phyloP scores from a whole-genome alignment of 2,888 invertebrate species.

The Campoletis raptor region DNA sequence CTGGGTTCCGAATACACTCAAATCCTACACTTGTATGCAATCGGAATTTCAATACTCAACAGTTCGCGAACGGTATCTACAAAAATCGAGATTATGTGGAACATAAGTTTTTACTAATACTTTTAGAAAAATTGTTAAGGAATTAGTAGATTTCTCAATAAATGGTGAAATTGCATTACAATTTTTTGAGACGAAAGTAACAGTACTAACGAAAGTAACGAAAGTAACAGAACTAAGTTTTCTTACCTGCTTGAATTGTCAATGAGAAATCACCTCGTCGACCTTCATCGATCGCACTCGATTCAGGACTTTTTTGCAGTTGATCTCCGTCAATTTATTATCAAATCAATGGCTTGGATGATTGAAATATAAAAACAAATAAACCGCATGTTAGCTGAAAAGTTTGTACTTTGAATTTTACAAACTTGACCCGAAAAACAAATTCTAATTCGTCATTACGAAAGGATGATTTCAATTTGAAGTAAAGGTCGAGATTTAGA shows the following conservation, averaged over 20 bases:
- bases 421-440: background rate
- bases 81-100: background rate
- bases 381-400: background rate
- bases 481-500: background rate
- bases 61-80: background rate
- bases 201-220: background rate
- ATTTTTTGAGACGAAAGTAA: background rate
- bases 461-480: no score
- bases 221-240: background rate
- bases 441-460: background rate
- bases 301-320: background rate
- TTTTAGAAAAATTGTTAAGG: background rate
- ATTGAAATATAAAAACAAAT: background rate
- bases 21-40: background rate
- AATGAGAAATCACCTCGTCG: background rate
- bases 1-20: background rate
- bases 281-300: background rate
- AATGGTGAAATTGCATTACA: background rate
- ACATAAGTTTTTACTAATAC: background rate
- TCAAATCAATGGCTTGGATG: background rate
- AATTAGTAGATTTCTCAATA: background rate
- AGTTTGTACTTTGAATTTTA: background rate
- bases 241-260: conserved; percentile 2
- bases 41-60: background rate
- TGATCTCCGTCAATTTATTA: background rate